Percentiles rank a stretch among this genome's conserved stretches.
Evolutionary conservation across 2,888 invertebrate genomes (phyloP).

Genomic region (Sinohyriopsis cumingii): DNA sequence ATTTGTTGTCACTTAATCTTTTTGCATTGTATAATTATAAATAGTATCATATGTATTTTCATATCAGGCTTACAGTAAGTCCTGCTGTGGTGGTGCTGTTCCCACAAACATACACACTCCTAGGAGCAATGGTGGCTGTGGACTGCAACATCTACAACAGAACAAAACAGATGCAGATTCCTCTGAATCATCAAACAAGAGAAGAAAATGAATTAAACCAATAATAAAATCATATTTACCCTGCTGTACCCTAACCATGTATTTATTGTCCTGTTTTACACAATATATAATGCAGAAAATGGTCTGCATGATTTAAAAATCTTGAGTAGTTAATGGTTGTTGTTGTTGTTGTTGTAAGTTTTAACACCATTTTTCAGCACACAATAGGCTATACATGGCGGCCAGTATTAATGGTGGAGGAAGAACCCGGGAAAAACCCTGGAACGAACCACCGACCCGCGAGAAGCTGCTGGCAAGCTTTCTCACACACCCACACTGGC

Average conservation of each 20-base stretch:
- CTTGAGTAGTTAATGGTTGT: too few relatives aligned
- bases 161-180: not conserved
- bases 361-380: too few relatives aligned
- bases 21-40: not conserved
- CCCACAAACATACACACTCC: constrained; percentile 88
- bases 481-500: too few relatives aligned
- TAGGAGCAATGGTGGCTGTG: constrained; percentile 83
- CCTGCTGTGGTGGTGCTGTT: constrained; percentile 84
- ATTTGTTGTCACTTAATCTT: not conserved
- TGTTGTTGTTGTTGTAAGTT: too few relatives aligned
- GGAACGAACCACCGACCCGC: too few relatives aligned
- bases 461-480: too few relatives aligned
- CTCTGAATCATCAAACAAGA: not conserved
- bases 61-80: constrained; percentile 63
- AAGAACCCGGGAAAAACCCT: too few relatives aligned
- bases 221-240: constrained; percentile 1
- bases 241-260: not conserved
- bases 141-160: constrained; percentile 84
- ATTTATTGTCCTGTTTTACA: too few relatives aligned
- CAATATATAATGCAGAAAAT: too few relatives aligned
- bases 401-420: too few relatives aligned
- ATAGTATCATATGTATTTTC: not conserved
- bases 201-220: constrained; percentile 1
- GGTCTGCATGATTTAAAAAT: too few relatives aligned
- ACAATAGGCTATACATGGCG: too few relatives aligned